A percentile compares a stretch with the other conserved stretches of the same genome.
Conservation (phyloP, 2,888 invertebrate species). For the Iphiclides podalirius region DNA sequence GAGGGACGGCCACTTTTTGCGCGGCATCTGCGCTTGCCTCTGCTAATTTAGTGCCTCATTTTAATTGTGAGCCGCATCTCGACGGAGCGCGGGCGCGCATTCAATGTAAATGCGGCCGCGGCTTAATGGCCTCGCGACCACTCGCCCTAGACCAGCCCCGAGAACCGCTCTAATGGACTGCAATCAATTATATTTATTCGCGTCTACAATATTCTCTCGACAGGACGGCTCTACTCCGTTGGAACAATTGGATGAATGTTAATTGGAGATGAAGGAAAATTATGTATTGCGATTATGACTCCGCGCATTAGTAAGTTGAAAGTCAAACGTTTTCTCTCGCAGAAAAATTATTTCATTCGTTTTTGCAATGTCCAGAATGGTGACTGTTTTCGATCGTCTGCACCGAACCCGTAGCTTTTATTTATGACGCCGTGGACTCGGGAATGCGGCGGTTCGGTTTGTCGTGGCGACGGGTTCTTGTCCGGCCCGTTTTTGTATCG, state of each 20-base stretch:
- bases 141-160: constrained; percentile 8
- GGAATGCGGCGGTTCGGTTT: constrained; percentile 13
- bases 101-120: constrained; percentile 70
- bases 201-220: neutral
- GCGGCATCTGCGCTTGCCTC: constrained; percentile 26
- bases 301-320: too few relatives aligned
- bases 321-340: too few relatives aligned
- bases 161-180: neutral
- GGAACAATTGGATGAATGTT: neutral
- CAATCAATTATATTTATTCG: neutral
- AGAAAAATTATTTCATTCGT: too few relatives aligned
- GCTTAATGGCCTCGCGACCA: constrained; percentile 53
- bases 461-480: constrained; percentile 14
- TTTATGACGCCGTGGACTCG: constrained; percentile 1
- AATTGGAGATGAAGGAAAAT: neutral
- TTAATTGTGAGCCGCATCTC: constrained; percentile 64
- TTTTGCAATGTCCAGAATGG: neutral
- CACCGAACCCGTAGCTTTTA: constrained; percentile 1
- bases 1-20: neutral
- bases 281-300: too few relatives aligned
- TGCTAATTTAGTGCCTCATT: constrained; percentile 71
- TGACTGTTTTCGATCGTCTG: neutral
- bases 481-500: constrained; percentile 32
- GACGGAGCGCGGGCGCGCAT: constrained; percentile 49
- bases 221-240: neutral